phyloP scores from a whole-genome alignment of 2,797 vertebrate species.

The Artibeus lituratus region DNA sequence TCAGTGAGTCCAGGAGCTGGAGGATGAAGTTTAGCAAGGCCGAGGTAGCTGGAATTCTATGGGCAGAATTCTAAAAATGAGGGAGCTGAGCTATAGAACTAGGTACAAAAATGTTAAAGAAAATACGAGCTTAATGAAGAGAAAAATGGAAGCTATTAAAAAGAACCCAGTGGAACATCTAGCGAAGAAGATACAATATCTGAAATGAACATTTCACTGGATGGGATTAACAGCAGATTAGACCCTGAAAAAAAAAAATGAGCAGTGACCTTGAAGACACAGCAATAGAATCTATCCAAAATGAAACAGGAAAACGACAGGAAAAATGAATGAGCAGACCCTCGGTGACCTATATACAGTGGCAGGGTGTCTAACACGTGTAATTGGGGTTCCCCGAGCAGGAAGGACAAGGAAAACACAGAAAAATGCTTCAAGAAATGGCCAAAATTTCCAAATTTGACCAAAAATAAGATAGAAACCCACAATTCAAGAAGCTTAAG shows the following conservation, averaged over 20 bases:
- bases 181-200: background rate
- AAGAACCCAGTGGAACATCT: background rate
- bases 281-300: background rate
- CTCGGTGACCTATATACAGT: background rate
- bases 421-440: background rate
- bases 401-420: background rate
- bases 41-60: background rate
- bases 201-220: background rate
- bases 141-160: conserved; percentile 8
- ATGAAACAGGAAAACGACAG: background rate
- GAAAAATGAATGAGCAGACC: background rate
- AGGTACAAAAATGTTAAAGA: background rate
- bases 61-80: background rate
- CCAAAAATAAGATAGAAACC: background rate
- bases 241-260: background rate
- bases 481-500: background rate
- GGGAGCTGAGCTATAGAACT: background rate
- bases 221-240: conserved; percentile 2
- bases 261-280: background rate
- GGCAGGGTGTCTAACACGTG: background rate
- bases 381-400: background rate
- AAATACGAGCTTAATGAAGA: background rate
- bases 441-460: background rate
- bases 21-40: background rate
- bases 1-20: background rate